These are phyloP conservation scores for Astreopora myriophthalma DNA, from an alignment of 64 coral and sea anemone species.

Conservation along the genomic window DNA sequence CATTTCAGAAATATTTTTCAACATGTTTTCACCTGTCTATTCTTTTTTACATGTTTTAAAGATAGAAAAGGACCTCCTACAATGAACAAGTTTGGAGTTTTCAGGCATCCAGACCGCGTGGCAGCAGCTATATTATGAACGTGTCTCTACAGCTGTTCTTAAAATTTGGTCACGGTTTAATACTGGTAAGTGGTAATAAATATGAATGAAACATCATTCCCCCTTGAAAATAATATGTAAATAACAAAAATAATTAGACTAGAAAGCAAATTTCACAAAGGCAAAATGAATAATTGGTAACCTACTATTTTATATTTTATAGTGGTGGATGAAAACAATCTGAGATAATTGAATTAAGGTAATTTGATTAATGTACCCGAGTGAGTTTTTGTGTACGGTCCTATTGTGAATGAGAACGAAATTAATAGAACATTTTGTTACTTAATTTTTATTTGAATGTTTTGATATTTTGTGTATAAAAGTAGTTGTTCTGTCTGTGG, in stretches of 20 bases:
- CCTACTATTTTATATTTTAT: background rate
- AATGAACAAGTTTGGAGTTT: background rate
- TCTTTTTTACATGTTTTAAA: background rate
- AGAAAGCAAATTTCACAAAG: conserved; percentile 20
- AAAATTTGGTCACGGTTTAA: conserved; percentile 23
- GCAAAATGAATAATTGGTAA: conserved; percentile 4
- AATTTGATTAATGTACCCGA: background rate
- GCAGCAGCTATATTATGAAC: background rate
- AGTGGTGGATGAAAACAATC: background rate
- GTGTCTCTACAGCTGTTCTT: conserved; percentile 12
- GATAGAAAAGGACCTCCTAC: background rate
- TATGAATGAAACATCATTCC: conserved; percentile 18
- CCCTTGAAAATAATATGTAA: conserved; percentile 3
- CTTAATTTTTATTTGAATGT: background rate
- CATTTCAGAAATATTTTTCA: background rate
- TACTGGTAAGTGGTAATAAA: background rate
- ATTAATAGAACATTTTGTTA: background rate
- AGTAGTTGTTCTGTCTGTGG: background rate
- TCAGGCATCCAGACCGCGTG: background rate
- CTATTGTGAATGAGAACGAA: background rate
- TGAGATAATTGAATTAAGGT: background rate
- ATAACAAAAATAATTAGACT: background rate
- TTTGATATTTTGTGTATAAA: background rate
- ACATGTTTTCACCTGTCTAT: background rate
- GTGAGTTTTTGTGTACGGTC: background rate